phyloP scores from a whole-genome alignment of 1,140 invertebrate genomes.

The Lepidotrigona ventralis region DNA sequence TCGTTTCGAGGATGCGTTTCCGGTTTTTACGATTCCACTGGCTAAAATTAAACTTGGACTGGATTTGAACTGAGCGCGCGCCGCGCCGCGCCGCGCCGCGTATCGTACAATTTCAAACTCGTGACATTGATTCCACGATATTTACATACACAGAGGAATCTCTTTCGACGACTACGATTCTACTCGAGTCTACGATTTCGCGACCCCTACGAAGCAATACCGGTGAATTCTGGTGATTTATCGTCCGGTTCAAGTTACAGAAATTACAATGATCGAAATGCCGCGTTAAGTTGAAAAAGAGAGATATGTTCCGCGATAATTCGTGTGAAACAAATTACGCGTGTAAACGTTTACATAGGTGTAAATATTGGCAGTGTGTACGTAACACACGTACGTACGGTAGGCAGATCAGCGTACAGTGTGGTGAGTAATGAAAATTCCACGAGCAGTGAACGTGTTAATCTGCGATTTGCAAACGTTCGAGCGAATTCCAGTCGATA shows the following conservation, averaged over 20 bases:
- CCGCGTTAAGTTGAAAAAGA: too few relatives aligned
- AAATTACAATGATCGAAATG: background rate
- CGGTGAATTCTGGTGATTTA: background rate
- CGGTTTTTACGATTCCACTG: conserved; percentile 16
- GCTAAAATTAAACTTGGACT: background rate
- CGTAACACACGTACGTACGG: background rate
- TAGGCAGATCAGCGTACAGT: background rate
- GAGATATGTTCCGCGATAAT: background rate
- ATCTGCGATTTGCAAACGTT: background rate
- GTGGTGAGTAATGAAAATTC: background rate
- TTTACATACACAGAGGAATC: background rate
- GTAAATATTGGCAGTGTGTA: background rate
- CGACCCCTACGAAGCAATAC: background rate
- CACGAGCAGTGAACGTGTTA: background rate
- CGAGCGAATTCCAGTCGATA: background rate
- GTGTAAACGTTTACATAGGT: background rate
- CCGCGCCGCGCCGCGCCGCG: too few relatives aligned
- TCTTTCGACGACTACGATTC: background rate
- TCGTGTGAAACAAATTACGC: background rate
- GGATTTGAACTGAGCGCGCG: background rate
- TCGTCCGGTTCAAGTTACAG: background rate
- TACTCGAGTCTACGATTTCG: background rate
- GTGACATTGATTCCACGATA: background rate
- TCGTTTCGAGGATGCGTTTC: conserved; percentile 40
- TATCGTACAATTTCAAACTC: background rate